A percentile compares a stretch with the other conserved stretches of the same genome.
phyloP scores from a whole-genome alignment of 2,113 vertebrate genomes.

The Ascaphus truei region DNA sequence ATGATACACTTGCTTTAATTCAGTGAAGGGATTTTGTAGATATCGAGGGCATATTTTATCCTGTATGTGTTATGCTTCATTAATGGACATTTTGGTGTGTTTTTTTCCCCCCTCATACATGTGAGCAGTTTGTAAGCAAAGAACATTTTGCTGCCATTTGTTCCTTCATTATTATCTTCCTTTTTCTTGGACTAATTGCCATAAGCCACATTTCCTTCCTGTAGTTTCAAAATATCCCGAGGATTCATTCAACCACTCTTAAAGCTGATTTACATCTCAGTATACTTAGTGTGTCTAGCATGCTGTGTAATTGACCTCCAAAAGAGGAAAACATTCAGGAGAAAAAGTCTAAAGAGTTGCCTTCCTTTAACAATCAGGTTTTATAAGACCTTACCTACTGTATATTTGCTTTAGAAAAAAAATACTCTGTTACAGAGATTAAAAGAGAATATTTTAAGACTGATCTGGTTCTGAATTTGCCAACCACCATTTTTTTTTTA shows the following conservation, averaged over 20 bases:
- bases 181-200: slow-evolving; percentile 26
- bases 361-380: neutral
- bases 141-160: slow-evolving; percentile 23
- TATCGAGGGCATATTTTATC: too few species aligned
- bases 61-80: neutral
- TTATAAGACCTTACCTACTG: neutral
- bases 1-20: too few species aligned
- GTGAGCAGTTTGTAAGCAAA: too few species aligned
- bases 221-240: slow-evolving; percentile 12
- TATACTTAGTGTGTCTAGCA: slow-evolving; percentile 18
- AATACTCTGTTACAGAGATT: too few species aligned
- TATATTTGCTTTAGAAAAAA: too few species aligned
- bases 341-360: slow-evolving; percentile 8
- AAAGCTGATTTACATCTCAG: slow-evolving; percentile 31
- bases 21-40: too few species aligned
- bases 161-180: slow-evolving; percentile 6
- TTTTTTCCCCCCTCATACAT: neutral
- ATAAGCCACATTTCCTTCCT: slow-evolving; percentile 34
- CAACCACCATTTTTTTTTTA: too few species aligned
- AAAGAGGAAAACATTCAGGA: slow-evolving; percentile 13
- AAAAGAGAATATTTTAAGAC: too few species aligned
- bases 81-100: neutral
- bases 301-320: slow-evolving; percentile 32
- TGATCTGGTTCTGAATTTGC: too few species aligned
- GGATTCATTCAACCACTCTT: slow-evolving; percentile 30